Percentiles rank a stretch among this genome's conserved stretches.
Conservation (phyloP, 2,797 vertebrate species). For the Mormyrops attenuatus region DNA sequence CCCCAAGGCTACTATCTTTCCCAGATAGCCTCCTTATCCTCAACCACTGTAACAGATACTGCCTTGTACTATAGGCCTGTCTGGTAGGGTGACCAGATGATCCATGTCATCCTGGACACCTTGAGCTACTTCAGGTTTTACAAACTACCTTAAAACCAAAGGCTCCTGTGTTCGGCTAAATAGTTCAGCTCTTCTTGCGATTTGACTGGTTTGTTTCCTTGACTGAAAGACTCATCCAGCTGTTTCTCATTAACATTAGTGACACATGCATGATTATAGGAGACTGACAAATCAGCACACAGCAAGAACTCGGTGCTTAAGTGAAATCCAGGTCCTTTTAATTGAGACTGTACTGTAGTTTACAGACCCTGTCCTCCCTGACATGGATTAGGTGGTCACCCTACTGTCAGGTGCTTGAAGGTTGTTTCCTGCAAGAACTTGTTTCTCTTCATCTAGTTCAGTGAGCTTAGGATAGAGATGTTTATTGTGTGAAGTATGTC, state of each 20-base stretch:
- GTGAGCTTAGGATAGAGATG: not conserved
- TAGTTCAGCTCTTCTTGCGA: not conserved
- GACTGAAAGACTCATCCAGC: not conserved
- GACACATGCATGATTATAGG: not conserved
- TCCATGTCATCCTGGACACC: not conserved
- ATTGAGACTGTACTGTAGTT: not conserved
- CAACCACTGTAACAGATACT: not conserved
- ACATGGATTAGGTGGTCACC: not conserved
- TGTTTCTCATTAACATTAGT: not conserved
- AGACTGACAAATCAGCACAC: not conserved
- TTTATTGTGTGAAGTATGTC: not conserved
- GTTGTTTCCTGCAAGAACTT: not conserved
- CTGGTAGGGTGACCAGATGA: not conserved
- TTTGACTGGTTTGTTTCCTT: not conserved
- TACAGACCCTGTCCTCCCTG: not conserved
- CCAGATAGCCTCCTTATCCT: not conserved
- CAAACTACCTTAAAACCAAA: not conserved
- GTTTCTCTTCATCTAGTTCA: not conserved
- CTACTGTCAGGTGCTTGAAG: not conserved
- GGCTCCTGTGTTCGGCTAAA: not conserved
- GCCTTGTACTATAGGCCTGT: not conserved
- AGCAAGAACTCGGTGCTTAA: not conserved
- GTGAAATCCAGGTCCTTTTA: not conserved
- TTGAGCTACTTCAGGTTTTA: not conserved
- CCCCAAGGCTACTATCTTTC: not conserved